Evolutionary conservation across 2,113 vertebrate species (phyloP).

Genomic region (Dipodomys spectabilis): DNA sequence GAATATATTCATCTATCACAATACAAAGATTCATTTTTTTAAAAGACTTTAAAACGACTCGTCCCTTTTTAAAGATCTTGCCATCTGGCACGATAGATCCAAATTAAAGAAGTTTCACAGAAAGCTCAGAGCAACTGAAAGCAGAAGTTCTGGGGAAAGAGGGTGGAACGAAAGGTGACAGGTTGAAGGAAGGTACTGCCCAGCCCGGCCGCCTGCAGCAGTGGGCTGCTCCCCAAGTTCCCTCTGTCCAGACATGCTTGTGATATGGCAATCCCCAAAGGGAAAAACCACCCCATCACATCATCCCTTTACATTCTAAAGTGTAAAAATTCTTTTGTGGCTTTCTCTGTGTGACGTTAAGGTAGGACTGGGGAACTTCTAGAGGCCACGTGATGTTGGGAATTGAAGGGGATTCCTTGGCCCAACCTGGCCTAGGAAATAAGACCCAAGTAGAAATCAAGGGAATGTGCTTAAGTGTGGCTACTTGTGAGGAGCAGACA

Average conservation of each 20-base stretch:
- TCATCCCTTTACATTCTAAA: no score
- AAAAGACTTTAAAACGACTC: constrained; percentile 28
- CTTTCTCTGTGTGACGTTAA: no score
- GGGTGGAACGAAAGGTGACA: not conserved
- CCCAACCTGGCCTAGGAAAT: not conserved
- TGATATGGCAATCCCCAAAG: no score
- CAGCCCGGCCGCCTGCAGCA: no score
- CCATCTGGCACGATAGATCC: not conserved
- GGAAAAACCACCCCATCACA: no score
- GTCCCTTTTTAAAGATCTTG: not conserved
- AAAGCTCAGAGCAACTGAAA: not conserved
- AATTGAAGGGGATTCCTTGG: not conserved
- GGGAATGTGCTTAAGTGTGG: rapidly evolving
- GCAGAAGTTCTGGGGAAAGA: not conserved
- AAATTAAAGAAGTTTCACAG: constrained; percentile 23
- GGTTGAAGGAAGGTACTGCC: no score
- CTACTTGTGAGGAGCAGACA: not conserved
- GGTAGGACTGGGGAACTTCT: not conserved
- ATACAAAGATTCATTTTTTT: constrained; percentile 15
- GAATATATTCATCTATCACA: not conserved
- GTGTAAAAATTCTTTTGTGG: no score
- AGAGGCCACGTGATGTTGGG: not conserved
- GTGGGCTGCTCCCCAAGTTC: not conserved
- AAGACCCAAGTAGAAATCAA: rapidly evolving
- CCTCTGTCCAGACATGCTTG: rapidly evolving